A percentile compares a stretch with the other conserved stretches of the same genome.
These are phyloP conservation scores for Trilocha varians DNA, from an alignment of 2,888 invertebrate genomes.

Conservation along the genomic window DNA sequence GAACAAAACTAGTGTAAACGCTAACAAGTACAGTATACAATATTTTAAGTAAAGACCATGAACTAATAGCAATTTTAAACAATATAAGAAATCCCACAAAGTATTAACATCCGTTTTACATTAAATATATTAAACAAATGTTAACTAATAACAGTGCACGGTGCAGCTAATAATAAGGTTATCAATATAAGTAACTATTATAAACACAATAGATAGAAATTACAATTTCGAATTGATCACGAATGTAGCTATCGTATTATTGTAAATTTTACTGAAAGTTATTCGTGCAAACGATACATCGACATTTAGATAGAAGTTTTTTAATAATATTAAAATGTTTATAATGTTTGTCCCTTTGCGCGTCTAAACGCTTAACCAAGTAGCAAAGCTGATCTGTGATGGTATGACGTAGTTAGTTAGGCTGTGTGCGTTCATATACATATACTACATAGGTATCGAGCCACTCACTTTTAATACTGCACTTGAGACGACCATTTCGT, in stretches of 20 bases:
- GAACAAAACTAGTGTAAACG: neutral
- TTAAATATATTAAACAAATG: neutral
- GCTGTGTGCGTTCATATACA: conserved; percentile 27
- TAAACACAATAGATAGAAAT: neutral
- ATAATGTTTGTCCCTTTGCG: conserved; percentile 33
- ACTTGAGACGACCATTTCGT: neutral
- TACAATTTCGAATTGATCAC: neutral
- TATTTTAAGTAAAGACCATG: neutral
- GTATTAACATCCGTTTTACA: neutral
- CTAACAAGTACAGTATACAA: neutral
- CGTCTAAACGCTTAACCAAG: conserved; percentile 42
- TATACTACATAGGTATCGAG: neutral
- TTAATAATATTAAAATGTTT: conserved; percentile 13
- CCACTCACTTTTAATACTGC: neutral
- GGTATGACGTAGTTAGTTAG: conserved; percentile 63
- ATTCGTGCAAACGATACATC: neutral
- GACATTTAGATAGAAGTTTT: conserved; percentile 3
- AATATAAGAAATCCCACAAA: neutral
- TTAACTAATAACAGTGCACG: neutral
- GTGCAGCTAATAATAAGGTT: neutral
- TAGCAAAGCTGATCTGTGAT: conserved; percentile 69
- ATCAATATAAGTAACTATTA: neutral
- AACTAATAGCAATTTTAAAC: neutral
- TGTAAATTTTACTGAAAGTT: neutral
- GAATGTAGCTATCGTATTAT: neutral